Evolutionary conservation across 2,113 vertebrate species (phyloP), one percentile per base, ranked within the genome.

Genomic region (Oenanthe oenanthe): DNA sequence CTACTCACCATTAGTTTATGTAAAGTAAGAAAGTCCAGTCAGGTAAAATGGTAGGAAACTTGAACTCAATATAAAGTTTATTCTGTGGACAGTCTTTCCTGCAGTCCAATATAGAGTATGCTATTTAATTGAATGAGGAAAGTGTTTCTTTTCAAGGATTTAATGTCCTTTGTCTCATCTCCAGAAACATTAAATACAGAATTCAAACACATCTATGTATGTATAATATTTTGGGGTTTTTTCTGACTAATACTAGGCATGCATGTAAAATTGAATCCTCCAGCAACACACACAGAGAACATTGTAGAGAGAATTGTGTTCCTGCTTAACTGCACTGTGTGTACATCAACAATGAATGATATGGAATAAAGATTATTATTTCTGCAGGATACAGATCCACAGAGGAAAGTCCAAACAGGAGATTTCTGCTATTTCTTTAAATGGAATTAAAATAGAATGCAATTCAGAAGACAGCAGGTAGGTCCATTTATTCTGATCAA

Each of bases 221-320:
- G 9, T 57, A 85, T 93, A 57, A 53, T 34, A 6, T 76, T n/a
- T 20, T 7, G 0, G 2, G 0, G 0, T 1, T 17, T 70, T 50
- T 51, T 34, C 34, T 66, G 36, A 24, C 12, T 54, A 56, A 26
- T 16, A 15, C 3, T 36, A 53, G 22, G 10, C 34, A 85, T 78
- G 26, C 57, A 63, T 26, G 5, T 22, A 68, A 71, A 89, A 82
- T 7, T 57, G 56, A 85, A 36, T 79, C 13, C 17, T 57, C 17
- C 54, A 63, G 43, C 14, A 66, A 50, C 6, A 89, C 8, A 16
- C 11, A 61, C n/a, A 61, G 4, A 63, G 38, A 58, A 34, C 13
- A 7, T 28, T 40, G 25, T 11, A 50, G 28, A 26, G 10, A 56
- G 40, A 53, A 75, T n/a, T 25, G 2, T 20, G 8, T 65, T 89